Conservation (phyloP, 2,888 invertebrate genomes). For the Loripinus fragilis region DNA sequence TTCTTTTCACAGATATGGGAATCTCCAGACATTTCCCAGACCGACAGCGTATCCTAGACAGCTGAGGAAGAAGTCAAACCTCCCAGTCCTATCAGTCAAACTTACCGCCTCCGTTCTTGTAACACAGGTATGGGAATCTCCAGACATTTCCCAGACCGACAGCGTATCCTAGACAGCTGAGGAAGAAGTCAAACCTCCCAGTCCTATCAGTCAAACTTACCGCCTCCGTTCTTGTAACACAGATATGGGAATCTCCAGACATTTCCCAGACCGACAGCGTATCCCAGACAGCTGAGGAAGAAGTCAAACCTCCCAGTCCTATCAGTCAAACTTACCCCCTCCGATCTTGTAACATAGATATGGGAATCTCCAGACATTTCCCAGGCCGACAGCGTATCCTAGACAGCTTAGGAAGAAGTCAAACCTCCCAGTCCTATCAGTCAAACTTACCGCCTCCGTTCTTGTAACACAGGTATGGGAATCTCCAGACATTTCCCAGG, state of each 20-base stretch:
- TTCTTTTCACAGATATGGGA: conserved; percentile 85
- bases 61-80: conserved; percentile 85
- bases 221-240: conserved; percentile 70
- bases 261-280: conserved; percentile 76
- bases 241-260: conserved; percentile 85
- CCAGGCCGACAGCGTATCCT: conserved; percentile 77
- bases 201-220: too few relatives aligned
- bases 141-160: conserved; percentile 75
- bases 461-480: conserved; percentile 85
- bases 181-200: conserved; percentile 85
- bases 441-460: conserved; percentile 60
- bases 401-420: conserved; percentile 84
- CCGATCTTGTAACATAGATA: conserved; percentile 83
- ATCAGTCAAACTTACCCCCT: background rate
- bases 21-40: conserved; percentile 82
- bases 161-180: conserved; percentile 77
- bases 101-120: conserved; percentile 64
- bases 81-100: too few relatives aligned
- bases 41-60: conserved; percentile 78
- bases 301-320: conserved; percentile 86
- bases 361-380: conserved; percentile 85
- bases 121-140: conserved; percentile 86
- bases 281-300: conserved; percentile 78
- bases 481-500: conserved; percentile 82
- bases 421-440: too few relatives aligned